Base-by-base conservation (phyloP, 2,797 vertebrate species). In the Fistularia tabacaria region DNA sequence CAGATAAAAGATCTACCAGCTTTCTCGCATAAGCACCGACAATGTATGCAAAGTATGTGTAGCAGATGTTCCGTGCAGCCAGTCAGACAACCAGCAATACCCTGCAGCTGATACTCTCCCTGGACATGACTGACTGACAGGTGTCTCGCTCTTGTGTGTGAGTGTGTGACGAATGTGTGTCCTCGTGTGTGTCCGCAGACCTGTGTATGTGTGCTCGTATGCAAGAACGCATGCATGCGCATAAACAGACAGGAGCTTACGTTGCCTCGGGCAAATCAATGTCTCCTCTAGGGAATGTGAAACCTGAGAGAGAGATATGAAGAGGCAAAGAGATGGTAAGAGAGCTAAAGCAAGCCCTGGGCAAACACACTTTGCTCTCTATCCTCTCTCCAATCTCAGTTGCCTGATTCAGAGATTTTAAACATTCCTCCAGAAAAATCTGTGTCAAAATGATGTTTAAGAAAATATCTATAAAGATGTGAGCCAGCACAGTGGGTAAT, bases 261-360 rank as follows among this genome's bases (percentile, higher is more conserved):
- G 77, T 81, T 64, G 82, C 81, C 82, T 81, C 59, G 56, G 83
- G 82, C 80, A 85, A 81, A 84, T 84, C 81, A 73, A 79, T 86
- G 80, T 85, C 75, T 76, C 79, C 82, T 81, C 40, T 36, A 82
- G 84, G 80, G 83, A 85, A 63, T 59, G 68, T 72, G 67, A 71
- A 76, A 83, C 74, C 77, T 69, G 71, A 73, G 80, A 77, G 62
- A 68, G 62, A 69, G 66, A 80, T 49, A 62, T 63, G 37, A 61
- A 47, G 57, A 51, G 61, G 56, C 51, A 70, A 61, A 62, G 61
- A 69, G 69, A 66, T 43, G 1, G 55, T 10, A 36, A 45, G 49
- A 36, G 61, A 73, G 63, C 66, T 39, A 66, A 64, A 72, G 66
- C 66, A 44, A 77, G 78, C 80, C 75, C 66, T 63, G 68, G 79